Base-by-base conservation (phyloP, 2,113 vertebrate species). In the Proterorhinus semilunaris region DNA sequence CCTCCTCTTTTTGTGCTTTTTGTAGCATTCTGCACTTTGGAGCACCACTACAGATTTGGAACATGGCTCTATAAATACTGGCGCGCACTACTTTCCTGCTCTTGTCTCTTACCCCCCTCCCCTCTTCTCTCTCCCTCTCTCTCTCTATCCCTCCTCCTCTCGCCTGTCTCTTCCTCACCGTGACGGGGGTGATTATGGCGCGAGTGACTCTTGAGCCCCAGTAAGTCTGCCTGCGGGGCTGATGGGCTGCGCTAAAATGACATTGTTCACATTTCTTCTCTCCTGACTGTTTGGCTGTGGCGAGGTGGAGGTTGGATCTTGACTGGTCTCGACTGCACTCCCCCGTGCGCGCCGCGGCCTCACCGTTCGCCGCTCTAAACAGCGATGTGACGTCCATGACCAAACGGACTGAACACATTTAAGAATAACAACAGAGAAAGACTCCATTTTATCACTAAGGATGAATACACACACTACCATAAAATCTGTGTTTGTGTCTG, bases 211-310 rank as follows among this genome's bases (percentile, higher is more conserved):
- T 81, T 87, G 78, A 85, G 82, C 74, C 80, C 15, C 12, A 51
- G 81, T 79, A 87, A 88, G 80, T 83, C 75, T 61, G 77, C 74
- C 88, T 85, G 78, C 73, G 8, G 78, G 81, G 73, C 72, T n/a
- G 73, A 72, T 61, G 57, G 65, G 77, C 71, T 78, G 75, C 79
- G 75, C 80, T 72, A 53, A 73, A 27, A 73, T 73, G 78, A 83
- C 76, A 80, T 69, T 83, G 87, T 83, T 80, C 68, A 76, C 76
- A 68, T 80, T 66, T 75, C 75, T 74, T 67, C n/a, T n/a, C 12
- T 50, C 15, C 10, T 5, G 53, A 72, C 74, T 63, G 78, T 86
- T 78, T 71, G 68, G 71, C 70, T 66, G 55, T 67, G 62, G 65
- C 74, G 69, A 13, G 64, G 74, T 78, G 66, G 59, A 78, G 51